Evolutionary conservation across 1,140 invertebrate species (phyloP).

Genomic region (Archegozetes longisetosus): DNA sequence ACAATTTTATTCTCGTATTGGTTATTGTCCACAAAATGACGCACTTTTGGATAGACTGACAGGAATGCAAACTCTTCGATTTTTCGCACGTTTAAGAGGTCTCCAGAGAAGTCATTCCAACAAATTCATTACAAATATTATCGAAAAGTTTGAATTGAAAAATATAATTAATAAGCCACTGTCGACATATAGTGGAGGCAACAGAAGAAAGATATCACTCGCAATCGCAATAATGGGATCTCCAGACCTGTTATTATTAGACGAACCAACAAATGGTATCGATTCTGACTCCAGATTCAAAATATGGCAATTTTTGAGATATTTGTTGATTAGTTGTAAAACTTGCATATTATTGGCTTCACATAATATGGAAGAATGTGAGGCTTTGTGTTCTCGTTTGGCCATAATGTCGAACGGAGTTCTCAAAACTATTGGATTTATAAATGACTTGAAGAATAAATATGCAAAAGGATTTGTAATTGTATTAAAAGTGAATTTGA

Average conservation of each 20-base stretch:
- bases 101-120: slow-evolving; percentile 26
- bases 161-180: slow-evolving; percentile 22
- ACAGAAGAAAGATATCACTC: slow-evolving; percentile 39
- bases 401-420: slow-evolving; percentile 77
- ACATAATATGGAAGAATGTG: too few relatives aligned
- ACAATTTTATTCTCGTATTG: slow-evolving; percentile 24
- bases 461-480: slow-evolving; percentile 46
- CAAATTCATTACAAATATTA: too few relatives aligned
- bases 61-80: slow-evolving; percentile 29
- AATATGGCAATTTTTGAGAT: slow-evolving; percentile 18
- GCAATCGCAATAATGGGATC: slow-evolving; percentile 32
- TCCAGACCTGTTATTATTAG: slow-evolving; percentile 27
- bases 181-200: slow-evolving; percentile 33
- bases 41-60: slow-evolving; percentile 32
- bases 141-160: slow-evolving; percentile 19
- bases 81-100: slow-evolving; percentile 34
- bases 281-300: too few relatives aligned
- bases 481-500: too few relatives aligned
- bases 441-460: slow-evolving; percentile 47
- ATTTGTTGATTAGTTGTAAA: slow-evolving; percentile 11
- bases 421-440: slow-evolving; percentile 49
- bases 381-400: slow-evolving; percentile 61
- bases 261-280: too few relatives aligned
- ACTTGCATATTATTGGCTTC: too few relatives aligned
- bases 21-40: slow-evolving; percentile 37